Percentiles rank a stretch among this genome's conserved stretches.
Evolutionary conservation across 2,888 invertebrate genomes (phyloP).

Genomic region (Yponomeuta malinellus): DNA sequence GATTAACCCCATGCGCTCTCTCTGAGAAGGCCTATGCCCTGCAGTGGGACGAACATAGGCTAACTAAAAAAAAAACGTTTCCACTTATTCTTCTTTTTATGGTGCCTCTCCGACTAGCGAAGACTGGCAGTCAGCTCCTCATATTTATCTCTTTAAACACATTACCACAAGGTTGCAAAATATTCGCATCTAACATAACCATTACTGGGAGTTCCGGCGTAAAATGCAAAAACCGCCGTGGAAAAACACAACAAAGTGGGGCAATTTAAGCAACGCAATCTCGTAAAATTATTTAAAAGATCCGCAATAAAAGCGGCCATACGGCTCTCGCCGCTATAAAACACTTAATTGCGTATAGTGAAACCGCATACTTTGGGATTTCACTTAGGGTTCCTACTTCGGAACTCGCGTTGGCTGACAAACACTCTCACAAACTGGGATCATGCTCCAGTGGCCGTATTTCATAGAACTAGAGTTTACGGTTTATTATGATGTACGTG

Average conservation of each 20-base stretch:
- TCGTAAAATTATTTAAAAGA: slow-evolving; percentile 70
- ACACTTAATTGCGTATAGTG: slow-evolving; percentile 50
- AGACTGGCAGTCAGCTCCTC: too few species aligned
- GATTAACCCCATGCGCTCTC: too few species aligned
- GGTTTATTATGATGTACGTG: too few species aligned
- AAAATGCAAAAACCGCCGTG: slow-evolving; percentile 44
- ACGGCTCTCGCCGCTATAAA: slow-evolving; percentile 53
- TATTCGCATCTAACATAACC: not conserved
- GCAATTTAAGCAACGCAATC: slow-evolving; percentile 61
- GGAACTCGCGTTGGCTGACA: not conserved
- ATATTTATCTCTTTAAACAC: too few species aligned
- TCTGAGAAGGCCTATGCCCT: too few species aligned
- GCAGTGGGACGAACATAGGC: too few species aligned
- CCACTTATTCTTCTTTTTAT: too few species aligned
- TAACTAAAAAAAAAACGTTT: too few species aligned
- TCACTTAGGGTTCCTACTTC: not conserved
- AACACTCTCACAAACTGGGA: not conserved
- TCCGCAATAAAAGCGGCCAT: slow-evolving; percentile 63
- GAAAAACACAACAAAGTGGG: slow-evolving; percentile 60
- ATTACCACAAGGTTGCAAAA: too few species aligned
- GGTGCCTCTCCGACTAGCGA: too few species aligned
- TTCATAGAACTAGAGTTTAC: not conserved
- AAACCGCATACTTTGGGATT: slow-evolving; percentile 21
- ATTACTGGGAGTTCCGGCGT: slow-evolving; percentile 22
- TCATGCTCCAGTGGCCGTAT: too few species aligned